Evolutionary conservation across 2,797 vertebrate genomes (phyloP).

Genomic region (Typhlichthys subterraneus): DNA sequence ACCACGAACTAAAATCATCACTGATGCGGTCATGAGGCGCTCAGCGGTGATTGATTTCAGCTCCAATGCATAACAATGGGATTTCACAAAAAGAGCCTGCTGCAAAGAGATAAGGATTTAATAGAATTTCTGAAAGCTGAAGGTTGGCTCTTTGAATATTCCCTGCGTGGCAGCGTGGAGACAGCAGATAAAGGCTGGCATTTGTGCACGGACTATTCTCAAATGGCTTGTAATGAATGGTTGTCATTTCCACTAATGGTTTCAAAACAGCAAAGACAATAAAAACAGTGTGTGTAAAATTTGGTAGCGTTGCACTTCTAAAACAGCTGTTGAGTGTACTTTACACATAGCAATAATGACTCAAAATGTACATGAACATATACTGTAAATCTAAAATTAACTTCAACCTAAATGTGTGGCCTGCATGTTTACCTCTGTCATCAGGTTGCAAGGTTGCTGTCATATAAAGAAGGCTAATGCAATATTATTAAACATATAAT

Average conservation of each 20-base stretch:
- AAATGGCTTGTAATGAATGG: conserved; percentile 87
- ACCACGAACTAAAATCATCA: conserved; percentile 76
- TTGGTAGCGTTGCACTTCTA: conserved; percentile 69
- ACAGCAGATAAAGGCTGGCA: conserved; percentile 88
- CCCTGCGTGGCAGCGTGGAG: conserved; percentile 83
- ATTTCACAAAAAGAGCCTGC: conserved; percentile 87
- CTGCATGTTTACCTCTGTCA: too few relatives aligned
- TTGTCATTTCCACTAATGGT: conserved; percentile 87
- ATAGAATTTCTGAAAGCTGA: conserved; percentile 95
- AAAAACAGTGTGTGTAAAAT: conserved; percentile 69
- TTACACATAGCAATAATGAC: conserved; percentile 1
- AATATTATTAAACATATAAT: too few relatives aligned
- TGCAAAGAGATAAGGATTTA: conserved; percentile 94
- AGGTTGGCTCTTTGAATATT: conserved; percentile 93
- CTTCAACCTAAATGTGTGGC: too few relatives aligned
- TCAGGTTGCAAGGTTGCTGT: too few relatives aligned
- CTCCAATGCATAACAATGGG: conserved; percentile 88
- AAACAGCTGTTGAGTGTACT: conserved; percentile 34
- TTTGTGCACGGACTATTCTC: conserved; percentile 86
- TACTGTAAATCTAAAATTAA: too few relatives aligned
- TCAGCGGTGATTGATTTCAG: conserved; percentile 87
- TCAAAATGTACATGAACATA: too few relatives aligned
- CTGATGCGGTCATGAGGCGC: conserved; percentile 74
- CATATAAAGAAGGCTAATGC: too few relatives aligned
- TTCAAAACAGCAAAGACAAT: conserved; percentile 76